A percentile compares a stretch with the other conserved stretches of the same genome.
phyloP scores from a whole-genome alignment of 2,113 vertebrate species.

The Cromileptes altivelis region DNA sequence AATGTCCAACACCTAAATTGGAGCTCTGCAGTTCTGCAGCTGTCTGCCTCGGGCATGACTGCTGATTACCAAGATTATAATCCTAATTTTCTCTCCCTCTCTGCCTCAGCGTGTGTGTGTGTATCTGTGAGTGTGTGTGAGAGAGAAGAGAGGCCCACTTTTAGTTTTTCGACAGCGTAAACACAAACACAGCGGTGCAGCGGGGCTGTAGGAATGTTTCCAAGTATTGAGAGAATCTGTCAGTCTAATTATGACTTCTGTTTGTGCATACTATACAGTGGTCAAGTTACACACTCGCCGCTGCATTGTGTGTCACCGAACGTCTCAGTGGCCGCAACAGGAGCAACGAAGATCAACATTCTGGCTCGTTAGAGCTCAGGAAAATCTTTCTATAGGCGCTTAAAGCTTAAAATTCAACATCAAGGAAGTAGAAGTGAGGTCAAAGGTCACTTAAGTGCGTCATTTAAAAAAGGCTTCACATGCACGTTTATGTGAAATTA shows the following conservation, averaged over 20 bases:
- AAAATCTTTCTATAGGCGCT: neutral
- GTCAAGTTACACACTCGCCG: conserved; percentile 25
- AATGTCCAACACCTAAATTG: conserved; percentile 71
- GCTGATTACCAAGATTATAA: conserved; percentile 75
- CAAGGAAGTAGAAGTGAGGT: conserved; percentile 17
- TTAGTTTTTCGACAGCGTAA: conserved; percentile 29
- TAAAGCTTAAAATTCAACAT: neutral
- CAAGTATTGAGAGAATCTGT: conserved; percentile 57
- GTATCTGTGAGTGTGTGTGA: conserved; percentile 6
- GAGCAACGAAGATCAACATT: conserved; percentile 12
- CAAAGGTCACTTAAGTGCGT: conserved; percentile 40
- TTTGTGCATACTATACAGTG: conserved; percentile 20
- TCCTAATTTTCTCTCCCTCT: conserved; percentile 68
- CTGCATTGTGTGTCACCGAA: conserved; percentile 4
- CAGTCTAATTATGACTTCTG: conserved; percentile 48
- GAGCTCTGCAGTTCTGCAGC: conserved; percentile 69
- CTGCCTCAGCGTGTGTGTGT: conserved; percentile 23
- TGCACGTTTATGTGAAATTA: neutral
- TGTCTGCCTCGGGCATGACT: conserved; percentile 66
- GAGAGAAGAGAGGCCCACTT: conserved; percentile 30
- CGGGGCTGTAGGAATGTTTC: conserved; percentile 48
- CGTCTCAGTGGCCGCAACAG: neutral
- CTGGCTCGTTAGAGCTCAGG: neutral
- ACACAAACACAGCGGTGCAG: conserved; percentile 54
- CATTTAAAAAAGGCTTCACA: too few relatives aligned